Conservation (phyloP, 2,888 invertebrate species). For the Rapana venosa region DNA sequence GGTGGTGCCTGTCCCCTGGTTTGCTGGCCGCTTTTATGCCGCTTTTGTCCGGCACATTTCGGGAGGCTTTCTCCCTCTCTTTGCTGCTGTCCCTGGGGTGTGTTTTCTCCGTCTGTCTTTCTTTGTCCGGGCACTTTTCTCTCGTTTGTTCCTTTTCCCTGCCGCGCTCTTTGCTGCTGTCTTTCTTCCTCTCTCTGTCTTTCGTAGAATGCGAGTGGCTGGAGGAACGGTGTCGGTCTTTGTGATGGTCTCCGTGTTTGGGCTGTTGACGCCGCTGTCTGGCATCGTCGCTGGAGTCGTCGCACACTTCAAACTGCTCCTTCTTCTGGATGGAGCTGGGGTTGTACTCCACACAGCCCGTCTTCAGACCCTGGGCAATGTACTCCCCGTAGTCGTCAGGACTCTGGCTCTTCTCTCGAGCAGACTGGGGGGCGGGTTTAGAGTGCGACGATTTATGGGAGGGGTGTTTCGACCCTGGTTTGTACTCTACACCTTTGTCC, state of each 20-base stretch:
- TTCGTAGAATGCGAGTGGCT: not conserved
- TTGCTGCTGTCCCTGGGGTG: not conserved
- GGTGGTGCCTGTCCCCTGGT: not conserved
- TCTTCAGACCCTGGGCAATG: not conserved
- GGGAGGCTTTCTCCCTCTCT: not conserved
- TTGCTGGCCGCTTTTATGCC: not conserved
- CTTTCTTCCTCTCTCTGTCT: not conserved
- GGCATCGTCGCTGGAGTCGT: not conserved
- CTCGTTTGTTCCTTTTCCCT: not conserved
- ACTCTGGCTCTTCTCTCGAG: not conserved
- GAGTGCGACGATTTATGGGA: not conserved
- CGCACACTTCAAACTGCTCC: not conserved
- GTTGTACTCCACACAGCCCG: not conserved
- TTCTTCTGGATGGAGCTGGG: not conserved
- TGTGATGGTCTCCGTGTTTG: not conserved
- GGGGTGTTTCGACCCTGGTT: not conserved
- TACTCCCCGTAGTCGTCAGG: constrained; percentile 22
- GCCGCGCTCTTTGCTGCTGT: not conserved
- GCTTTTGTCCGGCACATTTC: not conserved
- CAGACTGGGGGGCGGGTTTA: not conserved
- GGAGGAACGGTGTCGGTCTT: not conserved
- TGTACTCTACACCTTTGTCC: constrained; percentile 24
- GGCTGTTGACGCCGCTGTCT: not conserved
- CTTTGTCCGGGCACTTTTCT: not conserved
- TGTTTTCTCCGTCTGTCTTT: not conserved